These are phyloP conservation scores for Protodeltote pygarga DNA, from an alignment of 2,888 invertebrate species.

Conservation along the genomic window DNA sequence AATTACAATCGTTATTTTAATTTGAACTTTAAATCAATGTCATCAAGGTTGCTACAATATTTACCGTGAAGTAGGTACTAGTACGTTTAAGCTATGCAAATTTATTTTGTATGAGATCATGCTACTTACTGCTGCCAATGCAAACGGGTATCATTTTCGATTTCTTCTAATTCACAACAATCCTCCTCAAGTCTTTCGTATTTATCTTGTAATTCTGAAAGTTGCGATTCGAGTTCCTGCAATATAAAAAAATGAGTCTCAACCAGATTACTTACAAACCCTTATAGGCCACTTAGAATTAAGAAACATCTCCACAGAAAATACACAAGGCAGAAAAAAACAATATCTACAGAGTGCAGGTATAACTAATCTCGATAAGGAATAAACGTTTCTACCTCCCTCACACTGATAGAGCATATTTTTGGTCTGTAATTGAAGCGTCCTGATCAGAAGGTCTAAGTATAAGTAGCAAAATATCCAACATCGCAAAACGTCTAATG, in stretches of 20 bases:
- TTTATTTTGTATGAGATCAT: conserved; percentile 3
- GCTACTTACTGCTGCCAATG: conserved; percentile 86
- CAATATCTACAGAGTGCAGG: no score
- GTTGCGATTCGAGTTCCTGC: conserved; percentile 83
- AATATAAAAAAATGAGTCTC: conserved; percentile 40
- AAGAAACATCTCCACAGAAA: no score
- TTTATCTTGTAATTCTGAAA: conserved; percentile 87
- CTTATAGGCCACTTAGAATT: no score
- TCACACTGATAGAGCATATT: no score
- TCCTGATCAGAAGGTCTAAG: no score
- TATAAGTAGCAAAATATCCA: no score
- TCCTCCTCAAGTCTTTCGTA: conserved; percentile 90
- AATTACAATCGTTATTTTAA: no score
- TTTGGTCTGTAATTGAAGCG: background rate
- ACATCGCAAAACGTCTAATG: no score
- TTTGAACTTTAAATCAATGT: background rate
- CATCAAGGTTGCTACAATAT: conserved; percentile 1
- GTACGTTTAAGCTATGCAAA: conserved; percentile 1
- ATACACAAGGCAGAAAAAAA: no score
- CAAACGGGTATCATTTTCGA: conserved; percentile 91
- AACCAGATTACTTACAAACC: no score
- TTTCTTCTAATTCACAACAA: conserved; percentile 91
- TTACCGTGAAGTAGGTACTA: background rate
- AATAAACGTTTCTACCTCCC: no score
- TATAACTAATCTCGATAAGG: no score